Conservation (phyloP, 2,888 invertebrate species). For the Ephialtes manifestator region DNA sequence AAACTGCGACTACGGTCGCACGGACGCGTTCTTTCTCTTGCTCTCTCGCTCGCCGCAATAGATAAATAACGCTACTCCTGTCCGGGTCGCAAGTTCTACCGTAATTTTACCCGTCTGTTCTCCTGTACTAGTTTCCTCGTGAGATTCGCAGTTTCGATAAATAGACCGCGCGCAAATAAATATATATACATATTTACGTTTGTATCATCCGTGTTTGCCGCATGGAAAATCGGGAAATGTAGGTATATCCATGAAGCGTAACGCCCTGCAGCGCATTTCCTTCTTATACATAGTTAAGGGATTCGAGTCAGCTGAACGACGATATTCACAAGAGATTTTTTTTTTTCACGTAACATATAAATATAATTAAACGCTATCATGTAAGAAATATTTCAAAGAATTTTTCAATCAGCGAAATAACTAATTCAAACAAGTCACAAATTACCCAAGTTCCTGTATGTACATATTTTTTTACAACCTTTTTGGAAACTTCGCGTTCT, state of each 20-base stretch:
- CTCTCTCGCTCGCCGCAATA: constrained; percentile 37
- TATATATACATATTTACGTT: constrained; percentile 36
- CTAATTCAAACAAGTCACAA: no score
- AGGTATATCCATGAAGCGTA: constrained; percentile 33
- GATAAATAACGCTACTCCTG: constrained; percentile 62
- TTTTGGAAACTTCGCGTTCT: constrained; percentile 8
- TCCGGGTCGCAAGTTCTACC: constrained; percentile 53
- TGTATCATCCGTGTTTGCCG: constrained; percentile 30
- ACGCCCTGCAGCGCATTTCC: constrained; percentile 14
- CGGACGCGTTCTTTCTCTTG: constrained; percentile 32
- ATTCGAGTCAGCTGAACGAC: background rate
- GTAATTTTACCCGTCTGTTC: constrained; percentile 64
- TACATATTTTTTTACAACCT: constrained; percentile 45
- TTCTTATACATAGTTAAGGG: constrained; percentile 40
- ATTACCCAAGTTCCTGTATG: background rate
- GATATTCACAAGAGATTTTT: no score
- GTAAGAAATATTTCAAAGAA: no score
- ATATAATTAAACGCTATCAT: no score
- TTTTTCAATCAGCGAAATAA: no score
- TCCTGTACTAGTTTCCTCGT: constrained; percentile 49
- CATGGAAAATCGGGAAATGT: constrained; percentile 40
- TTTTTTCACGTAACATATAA: no score
- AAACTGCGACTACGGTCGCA: constrained; percentile 61
- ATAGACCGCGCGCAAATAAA: constrained; percentile 57
- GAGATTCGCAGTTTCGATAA: constrained; percentile 67